Evolutionary conservation across 2,113 vertebrate genomes (phyloP), one percentile per base, ranked within the genome.

Genomic region (Cynopterus brachyotis): DNA sequence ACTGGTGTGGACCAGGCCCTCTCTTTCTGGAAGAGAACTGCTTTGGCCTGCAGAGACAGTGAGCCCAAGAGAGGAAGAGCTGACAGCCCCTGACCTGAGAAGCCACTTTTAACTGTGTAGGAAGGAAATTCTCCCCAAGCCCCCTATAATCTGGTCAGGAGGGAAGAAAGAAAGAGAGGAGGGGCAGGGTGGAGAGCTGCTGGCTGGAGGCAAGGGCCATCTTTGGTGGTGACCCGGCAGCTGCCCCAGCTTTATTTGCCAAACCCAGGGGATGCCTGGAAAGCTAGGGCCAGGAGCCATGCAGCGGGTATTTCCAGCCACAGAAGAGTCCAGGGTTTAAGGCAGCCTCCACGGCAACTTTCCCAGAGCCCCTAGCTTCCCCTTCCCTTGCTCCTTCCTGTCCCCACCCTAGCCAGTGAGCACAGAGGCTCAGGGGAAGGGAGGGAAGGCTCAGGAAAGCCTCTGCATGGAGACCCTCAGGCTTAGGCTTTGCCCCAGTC

Each of bases 281-380:
- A 92, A 96, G 94, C 96, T 24, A 88, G 84, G 96, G 94, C 96
- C 92, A 88, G 78, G 93, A 97, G 93, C 95, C 95, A 79, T 10
- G 16, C 79, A 55, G 50, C 5, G 97, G 97, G 97, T 98, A 98
- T 98, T 98, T 98, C 97, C 97, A 98, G 95, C 82, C 94, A 91
- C 40, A 35, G 82, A 96, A 50, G 47, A 94, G 84, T 76, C 57
- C 45, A 17, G 93, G 81, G 72, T 76, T 97, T 96, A 94, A 86
- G 81, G 94, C 94, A 78, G 80, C 84, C 84, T 97, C 84, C 53
- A 76, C 32, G 4, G 95, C 96, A 96, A 93, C 81, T 97, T 97
- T 97, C 97, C 97, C 97, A 93, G 94, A 97, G 97, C 67, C 85
- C 84, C 95, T 94, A 81, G 96, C 93, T 98, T 97, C 94, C 97